A percentile compares a stretch with the other conserved stretches of the same genome.
Evolutionary conservation across 2,797 vertebrate species (phyloP).

Genomic region (Anguilla pacifica): DNA sequence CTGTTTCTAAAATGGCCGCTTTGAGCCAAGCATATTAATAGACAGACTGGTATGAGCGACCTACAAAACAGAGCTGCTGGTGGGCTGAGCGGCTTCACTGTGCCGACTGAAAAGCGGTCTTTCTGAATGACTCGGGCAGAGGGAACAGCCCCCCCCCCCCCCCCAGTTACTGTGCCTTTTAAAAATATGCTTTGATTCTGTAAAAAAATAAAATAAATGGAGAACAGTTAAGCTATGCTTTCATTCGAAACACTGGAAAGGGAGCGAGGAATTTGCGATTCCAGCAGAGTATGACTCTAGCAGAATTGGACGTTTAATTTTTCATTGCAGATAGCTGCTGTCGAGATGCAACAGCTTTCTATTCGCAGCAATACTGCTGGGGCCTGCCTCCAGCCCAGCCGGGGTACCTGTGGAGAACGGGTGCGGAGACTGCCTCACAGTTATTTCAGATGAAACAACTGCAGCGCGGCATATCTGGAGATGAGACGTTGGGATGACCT

Average conservation of each 20-base stretch:
- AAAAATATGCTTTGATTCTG: neutral
- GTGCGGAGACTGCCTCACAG: neutral
- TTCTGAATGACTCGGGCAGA: neutral
- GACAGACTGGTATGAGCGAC: neutral
- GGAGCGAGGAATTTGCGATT: neutral
- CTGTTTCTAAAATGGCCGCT: slow-evolving; percentile 9
- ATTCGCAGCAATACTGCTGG: neutral
- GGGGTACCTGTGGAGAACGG: neutral
- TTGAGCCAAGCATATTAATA: neutral
- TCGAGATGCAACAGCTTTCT: neutral
- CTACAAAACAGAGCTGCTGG: neutral
- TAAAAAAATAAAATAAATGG: neutral
- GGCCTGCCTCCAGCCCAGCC: neutral
- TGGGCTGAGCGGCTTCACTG: neutral
- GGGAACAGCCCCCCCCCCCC: neutral
- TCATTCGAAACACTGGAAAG: neutral
- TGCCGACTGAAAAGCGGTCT: neutral
- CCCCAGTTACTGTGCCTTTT: neutral
- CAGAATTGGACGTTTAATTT: neutral
- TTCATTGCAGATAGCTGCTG: neutral
- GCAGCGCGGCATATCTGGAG: neutral
- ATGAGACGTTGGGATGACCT: neutral
- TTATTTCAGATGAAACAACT: neutral
- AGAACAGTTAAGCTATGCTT: neutral
- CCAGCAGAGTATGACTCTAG: neutral